Evolutionary conservation across 2,113 vertebrate species (phyloP).

Genomic region (Dolichotis patagonum): DNA sequence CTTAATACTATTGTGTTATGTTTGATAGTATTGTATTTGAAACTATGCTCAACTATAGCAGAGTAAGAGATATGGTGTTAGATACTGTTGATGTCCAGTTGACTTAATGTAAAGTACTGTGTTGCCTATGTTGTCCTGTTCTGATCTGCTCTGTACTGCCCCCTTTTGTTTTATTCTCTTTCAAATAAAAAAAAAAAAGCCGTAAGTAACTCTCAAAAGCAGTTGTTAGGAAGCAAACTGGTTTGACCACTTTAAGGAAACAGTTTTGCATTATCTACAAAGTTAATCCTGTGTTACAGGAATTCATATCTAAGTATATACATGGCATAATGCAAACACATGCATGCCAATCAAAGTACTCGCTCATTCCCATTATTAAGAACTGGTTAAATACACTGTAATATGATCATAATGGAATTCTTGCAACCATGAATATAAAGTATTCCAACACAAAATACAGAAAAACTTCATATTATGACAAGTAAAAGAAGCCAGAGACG

Average conservation of each 20-base stretch:
- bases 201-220: background rate
- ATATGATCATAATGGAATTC: background rate
- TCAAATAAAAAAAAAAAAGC: too few relatives aligned
- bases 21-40: too few relatives aligned
- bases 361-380: background rate
- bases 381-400: background rate
- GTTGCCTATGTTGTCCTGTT: too few relatives aligned
- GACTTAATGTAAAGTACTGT: too few relatives aligned
- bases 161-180: too few relatives aligned
- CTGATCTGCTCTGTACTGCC: too few relatives aligned
- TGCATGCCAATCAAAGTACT: background rate
- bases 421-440: background rate
- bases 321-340: background rate
- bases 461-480: background rate
- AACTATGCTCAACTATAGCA: too few relatives aligned
- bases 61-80: too few relatives aligned
- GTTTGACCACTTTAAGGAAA: background rate
- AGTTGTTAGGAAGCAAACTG: background rate
- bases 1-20: too few relatives aligned
- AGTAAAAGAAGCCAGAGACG: background rate
- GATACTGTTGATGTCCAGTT: too few relatives aligned
- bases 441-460: background rate
- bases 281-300: background rate
- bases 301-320: background rate
- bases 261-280: background rate